Conservation (phyloP, 2,888 invertebrate genomes). For the Pegoplata infirma region DNA sequence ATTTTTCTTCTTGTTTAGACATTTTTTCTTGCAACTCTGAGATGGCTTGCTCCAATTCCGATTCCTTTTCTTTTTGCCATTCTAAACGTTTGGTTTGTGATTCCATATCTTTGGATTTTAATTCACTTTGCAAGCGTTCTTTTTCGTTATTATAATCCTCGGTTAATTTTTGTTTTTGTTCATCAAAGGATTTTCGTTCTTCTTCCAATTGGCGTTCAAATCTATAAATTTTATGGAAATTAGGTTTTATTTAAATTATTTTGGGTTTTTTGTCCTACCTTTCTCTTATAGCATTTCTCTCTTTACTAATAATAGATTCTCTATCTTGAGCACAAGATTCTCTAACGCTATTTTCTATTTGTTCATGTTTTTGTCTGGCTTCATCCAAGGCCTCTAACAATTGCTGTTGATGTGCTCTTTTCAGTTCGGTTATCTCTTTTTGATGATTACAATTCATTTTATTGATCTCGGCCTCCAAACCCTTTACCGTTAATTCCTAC, state of each 20-base stretch:
- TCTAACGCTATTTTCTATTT: constrained; percentile 81
- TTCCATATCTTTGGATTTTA: constrained; percentile 79
- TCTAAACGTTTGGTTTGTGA: constrained; percentile 76
- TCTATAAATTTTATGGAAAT: constrained; percentile 67
- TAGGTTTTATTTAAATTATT: neutral
- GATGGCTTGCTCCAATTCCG: constrained; percentile 78
- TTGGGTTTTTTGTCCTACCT: constrained; percentile 75
- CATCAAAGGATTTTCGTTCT: constrained; percentile 80
- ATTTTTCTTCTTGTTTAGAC: constrained; percentile 78
- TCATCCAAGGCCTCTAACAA: constrained; percentile 85
- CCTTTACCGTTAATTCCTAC: constrained; percentile 90
- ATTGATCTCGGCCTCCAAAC: constrained; percentile 90
- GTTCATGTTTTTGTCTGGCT: constrained; percentile 82
- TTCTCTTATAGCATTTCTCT: constrained; percentile 81
- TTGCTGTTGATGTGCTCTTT: constrained; percentile 81
- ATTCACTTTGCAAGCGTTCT: constrained; percentile 76
- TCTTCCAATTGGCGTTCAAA: constrained; percentile 80
- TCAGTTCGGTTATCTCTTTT: constrained; percentile 81
- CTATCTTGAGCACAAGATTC: constrained; percentile 82
- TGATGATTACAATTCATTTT: constrained; percentile 87
- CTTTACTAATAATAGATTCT: constrained; percentile 82
- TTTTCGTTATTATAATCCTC: constrained; percentile 79
- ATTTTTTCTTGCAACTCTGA: constrained; percentile 80
- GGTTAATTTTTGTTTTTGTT: constrained; percentile 79
- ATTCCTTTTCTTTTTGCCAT: constrained; percentile 78